Evolutionary conservation across 2,888 invertebrate species (phyloP), one percentile per base, ranked within the genome.

Genomic region (Eupelmus urozonus): DNA sequence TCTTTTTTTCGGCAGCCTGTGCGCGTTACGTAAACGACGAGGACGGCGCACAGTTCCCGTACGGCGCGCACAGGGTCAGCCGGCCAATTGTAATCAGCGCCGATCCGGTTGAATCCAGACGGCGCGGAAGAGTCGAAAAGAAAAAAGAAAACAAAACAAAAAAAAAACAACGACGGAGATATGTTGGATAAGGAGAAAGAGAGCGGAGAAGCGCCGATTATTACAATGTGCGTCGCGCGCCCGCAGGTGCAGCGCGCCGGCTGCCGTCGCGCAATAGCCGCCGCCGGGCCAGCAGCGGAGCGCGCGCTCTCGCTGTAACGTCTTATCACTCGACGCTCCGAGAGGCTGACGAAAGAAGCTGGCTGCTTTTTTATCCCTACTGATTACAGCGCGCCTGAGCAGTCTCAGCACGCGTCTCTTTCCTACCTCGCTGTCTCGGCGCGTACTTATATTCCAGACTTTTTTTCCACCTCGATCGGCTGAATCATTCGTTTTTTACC

Each of bases 51-150:
- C 9, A 51, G 51, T 51, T 67, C 51, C 53, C 40, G 67, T 42
- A 55, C 9, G 4, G 55, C 18, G 7, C n/a, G 27, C 20, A 40
- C 53, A 57, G 69, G 69, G 69, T 69, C 69, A 69, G 16, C 57
- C 69, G 69, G 69, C 20, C 45, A 59, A 40, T 49, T 55, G 81
- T 81, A 80, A 82, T 82, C 76, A 78, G 67, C 72, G 76, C 53
- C 60, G 18, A 60, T 60, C 60, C 60, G 60, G 40, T 34, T 60
- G 60, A n/a, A n/a, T 51, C 63, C 63, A 63, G 63, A 69, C 57
- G 67, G 71, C n/a, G n/a, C n/a, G n/a, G n/a, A n/a, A n/a, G n/a
- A n/a, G n/a, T n/a, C n/a, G n/a, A n/a, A n/a, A 27, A 65, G 71
- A 53, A 66, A 81, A 51, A 60, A 27, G 55, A 45, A 16, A 23